Percentiles rank a stretch among this genome's conserved stretches.
phyloP scores from a whole-genome alignment of 2,888 invertebrate species.

The Clostera curtula region DNA sequence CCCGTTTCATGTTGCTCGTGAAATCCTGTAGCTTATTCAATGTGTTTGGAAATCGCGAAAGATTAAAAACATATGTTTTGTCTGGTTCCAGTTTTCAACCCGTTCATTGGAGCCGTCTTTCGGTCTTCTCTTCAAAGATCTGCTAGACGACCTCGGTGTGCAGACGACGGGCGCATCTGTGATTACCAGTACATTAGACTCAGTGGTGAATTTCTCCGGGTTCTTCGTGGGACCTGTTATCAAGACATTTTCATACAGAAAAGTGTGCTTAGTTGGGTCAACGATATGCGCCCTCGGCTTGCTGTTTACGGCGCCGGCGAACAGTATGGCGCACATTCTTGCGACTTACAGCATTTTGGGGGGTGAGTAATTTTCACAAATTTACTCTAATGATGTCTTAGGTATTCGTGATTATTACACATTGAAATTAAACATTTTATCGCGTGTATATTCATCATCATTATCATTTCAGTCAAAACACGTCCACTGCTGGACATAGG shows the following conservation, averaged over 20 bases:
- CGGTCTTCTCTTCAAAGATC: conserved; percentile 85
- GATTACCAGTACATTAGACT: conserved; percentile 84
- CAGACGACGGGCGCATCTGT: conserved; percentile 84
- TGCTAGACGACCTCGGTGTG: conserved; percentile 79
- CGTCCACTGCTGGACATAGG: too few species aligned
- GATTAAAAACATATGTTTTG: background rate
- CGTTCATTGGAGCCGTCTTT: conserved; percentile 88
- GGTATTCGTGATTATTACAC: too few species aligned
- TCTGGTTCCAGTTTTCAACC: conserved; percentile 80
- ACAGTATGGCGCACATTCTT: conserved; percentile 81
- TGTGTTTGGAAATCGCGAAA: background rate
- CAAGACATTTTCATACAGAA: conserved; percentile 83
- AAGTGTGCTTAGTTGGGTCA: conserved; percentile 80
- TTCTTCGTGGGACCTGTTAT: conserved; percentile 85
- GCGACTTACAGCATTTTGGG: conserved; percentile 84
- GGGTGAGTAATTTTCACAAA: too few species aligned
- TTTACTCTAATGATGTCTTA: too few species aligned
- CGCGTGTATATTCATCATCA: too few species aligned
- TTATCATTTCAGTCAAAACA: too few species aligned
- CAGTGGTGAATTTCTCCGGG: conserved; percentile 86
- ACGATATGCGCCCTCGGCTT: conserved; percentile 79
- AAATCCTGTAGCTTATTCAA: too few species aligned
- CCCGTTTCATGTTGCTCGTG: too few species aligned
- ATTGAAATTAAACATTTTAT: too few species aligned
- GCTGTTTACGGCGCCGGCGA: conserved; percentile 79